Evolutionary conservation across 2,888 invertebrate genomes (phyloP).

Genomic region (Malacosoma neustria): DNA sequence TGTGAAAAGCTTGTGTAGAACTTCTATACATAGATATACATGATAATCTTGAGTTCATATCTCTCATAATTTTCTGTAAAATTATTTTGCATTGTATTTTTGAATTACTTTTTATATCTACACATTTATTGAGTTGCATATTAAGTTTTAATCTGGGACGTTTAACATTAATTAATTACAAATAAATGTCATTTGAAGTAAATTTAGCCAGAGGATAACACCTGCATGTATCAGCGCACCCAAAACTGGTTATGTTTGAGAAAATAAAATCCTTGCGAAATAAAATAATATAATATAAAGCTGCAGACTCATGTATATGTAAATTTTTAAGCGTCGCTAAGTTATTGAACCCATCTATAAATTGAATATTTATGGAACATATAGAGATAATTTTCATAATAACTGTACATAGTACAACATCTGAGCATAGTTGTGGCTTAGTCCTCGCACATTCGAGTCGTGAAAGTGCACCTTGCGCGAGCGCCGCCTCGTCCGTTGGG

Average conservation of each 20-base stretch:
- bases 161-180: no score
- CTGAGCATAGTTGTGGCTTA: conserved; percentile 20
- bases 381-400: conserved; percentile 8
- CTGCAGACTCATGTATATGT: conserved; percentile 19
- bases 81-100: no score
- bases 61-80: no score
- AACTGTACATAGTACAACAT: conserved; percentile 3
- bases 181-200: no score
- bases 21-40: no score
- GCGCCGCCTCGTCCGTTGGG: conserved; percentile 23
- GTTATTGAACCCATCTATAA: conserved; percentile 30
- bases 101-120: no score
- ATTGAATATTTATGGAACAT: conserved; percentile 29
- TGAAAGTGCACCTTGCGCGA: conserved; percentile 58
- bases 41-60: no score
- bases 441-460: conserved; percentile 35
- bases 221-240: conserved; percentile 5
- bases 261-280: conserved; percentile 32
- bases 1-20: no score
- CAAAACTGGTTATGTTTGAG: conserved; percentile 21
- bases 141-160: no score
- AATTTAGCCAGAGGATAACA: conserved; percentile 14
- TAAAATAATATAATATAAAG: conserved; percentile 11
- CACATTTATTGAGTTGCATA: no score
- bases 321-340: conserved; percentile 27